Conservation (phyloP, 2,797 vertebrate genomes). For the Chelon auratus region DNA sequence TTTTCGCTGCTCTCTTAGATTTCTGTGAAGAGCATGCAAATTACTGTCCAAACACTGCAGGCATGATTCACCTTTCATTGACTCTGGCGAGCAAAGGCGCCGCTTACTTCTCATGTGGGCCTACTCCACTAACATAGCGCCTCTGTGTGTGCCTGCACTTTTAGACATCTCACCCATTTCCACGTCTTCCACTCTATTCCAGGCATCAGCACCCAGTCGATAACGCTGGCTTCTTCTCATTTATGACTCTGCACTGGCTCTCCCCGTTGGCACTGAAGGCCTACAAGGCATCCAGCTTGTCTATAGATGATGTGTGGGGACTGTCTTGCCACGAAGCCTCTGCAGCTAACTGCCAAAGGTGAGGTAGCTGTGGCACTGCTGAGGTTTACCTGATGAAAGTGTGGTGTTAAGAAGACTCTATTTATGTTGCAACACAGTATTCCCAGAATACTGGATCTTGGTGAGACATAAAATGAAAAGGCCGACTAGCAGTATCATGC, state of each 20-base stretch:
- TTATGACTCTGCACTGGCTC: slow-evolving; percentile 89
- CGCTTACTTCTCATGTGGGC: slow-evolving; percentile 44
- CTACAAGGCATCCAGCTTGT: slow-evolving; percentile 80
- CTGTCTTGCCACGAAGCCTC: slow-evolving; percentile 87
- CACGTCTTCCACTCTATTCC: slow-evolving; percentile 60
- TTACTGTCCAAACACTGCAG: slow-evolving; percentile 81
- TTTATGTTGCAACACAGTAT: slow-evolving; percentile 27
- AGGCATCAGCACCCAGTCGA: slow-evolving; percentile 90
- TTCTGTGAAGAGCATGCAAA: slow-evolving; percentile 81
- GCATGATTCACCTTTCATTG: slow-evolving; percentile 69
- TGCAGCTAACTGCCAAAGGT: slow-evolving; percentile 86
- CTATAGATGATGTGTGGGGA: slow-evolving; percentile 85
- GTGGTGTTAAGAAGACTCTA: slow-evolving; percentile 13
- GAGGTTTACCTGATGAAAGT: slow-evolving; percentile 45
- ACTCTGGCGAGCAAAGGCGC: slow-evolving; percentile 54
- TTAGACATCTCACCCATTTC: slow-evolving; percentile 59
- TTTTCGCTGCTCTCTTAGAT: slow-evolving; percentile 69
- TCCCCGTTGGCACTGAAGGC: slow-evolving; percentile 85
- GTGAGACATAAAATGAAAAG: slow-evolving; percentile 25
- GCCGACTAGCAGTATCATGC: background rate
- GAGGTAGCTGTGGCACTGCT: slow-evolving; percentile 51
- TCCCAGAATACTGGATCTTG: slow-evolving; percentile 6
- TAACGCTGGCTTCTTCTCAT: slow-evolving; percentile 89
- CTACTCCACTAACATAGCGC: slow-evolving; percentile 56
- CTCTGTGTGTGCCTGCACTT: slow-evolving; percentile 51